Conservation (phyloP, 2,888 invertebrate species). For the Bombylius major region DNA sequence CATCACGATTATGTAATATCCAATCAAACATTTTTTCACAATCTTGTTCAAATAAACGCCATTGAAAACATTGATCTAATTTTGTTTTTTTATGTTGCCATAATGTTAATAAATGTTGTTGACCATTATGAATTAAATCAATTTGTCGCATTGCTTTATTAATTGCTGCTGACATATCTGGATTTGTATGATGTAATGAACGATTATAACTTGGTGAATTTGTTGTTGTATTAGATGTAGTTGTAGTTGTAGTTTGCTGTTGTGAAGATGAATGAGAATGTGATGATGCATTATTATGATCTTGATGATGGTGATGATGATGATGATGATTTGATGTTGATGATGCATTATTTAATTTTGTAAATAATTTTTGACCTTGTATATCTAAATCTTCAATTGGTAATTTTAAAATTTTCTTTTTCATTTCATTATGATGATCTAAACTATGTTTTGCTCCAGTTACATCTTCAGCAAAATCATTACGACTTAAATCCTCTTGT, state of each 20-base stretch:
- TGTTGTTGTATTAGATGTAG: slow-evolving; percentile 24
- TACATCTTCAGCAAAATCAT: slow-evolving; percentile 91
- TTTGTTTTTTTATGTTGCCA: slow-evolving; percentile 94
- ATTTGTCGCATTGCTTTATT: slow-evolving; percentile 68
- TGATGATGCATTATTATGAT: slow-evolving; percentile 2
- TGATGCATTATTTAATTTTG: slow-evolving; percentile 27
- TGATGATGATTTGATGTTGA: slow-evolving; percentile 8
- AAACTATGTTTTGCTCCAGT: slow-evolving; percentile 82
- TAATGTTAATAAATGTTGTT: slow-evolving; percentile 80
- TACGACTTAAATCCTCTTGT: slow-evolving; percentile 83
- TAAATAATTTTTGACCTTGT: slow-evolving; percentile 59
- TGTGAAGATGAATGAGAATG: slow-evolving; percentile 11
- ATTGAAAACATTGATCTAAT: slow-evolving; percentile 91
- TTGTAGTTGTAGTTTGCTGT: slow-evolving; percentile 13
- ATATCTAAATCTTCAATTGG: slow-evolving; percentile 89
- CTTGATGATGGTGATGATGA: slow-evolving; percentile 11
- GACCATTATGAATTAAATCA: slow-evolving; percentile 76
- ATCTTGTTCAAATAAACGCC: slow-evolving; percentile 91
- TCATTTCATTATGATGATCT: slow-evolving; percentile 87
- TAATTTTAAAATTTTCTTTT: slow-evolving; percentile 83
- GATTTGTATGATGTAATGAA: slow-evolving; percentile 19
- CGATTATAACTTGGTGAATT: slow-evolving; percentile 34
- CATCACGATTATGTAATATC: slow-evolving; percentile 91
- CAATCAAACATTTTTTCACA: slow-evolving; percentile 99
- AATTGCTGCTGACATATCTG: slow-evolving; percentile 43